Percentiles rank a stretch among this genome's conserved stretches.
These are phyloP conservation scores for Drosophila tristis DNA, from an alignment of 1,140 invertebrate genomes.

Conservation along the genomic window DNA sequence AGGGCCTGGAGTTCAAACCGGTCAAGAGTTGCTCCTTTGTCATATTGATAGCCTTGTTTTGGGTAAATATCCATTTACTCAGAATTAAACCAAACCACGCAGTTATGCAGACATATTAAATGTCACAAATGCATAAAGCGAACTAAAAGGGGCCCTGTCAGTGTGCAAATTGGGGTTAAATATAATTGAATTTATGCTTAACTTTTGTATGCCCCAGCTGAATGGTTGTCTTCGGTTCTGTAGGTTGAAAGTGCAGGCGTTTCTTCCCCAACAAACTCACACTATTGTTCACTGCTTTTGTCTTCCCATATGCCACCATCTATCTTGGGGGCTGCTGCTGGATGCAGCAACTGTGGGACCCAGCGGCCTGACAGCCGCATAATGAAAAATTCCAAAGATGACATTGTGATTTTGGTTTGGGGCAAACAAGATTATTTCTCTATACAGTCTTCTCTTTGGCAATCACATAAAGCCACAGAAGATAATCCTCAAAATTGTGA, in stretches of 20 bases:
- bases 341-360: too few relatives aligned
- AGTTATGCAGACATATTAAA: conserved; percentile 1
- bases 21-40: conserved; percentile 1
- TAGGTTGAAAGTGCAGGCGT: too few relatives aligned
- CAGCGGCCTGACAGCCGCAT: too few relatives aligned
- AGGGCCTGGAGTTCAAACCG: neutral
- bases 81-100: conserved; percentile 21
- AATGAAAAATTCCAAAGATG: too few relatives aligned
- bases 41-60: conserved; percentile 50
- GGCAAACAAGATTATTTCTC: too few relatives aligned
- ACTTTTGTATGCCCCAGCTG: neutral
- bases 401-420: too few relatives aligned
- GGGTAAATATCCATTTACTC: conserved; percentile 23
- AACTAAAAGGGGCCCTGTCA: neutral
- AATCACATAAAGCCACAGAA: too few relatives aligned
- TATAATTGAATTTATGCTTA: conserved; percentile 16
- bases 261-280: too few relatives aligned
- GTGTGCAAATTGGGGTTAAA: neutral
- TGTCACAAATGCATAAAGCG: neutral
- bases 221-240: neutral
- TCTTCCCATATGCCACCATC: neutral
- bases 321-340: too few relatives aligned
- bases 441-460: too few relatives aligned
- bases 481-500: too few relatives aligned
- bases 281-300: neutral